These are phyloP conservation scores for Jaculus jaculus DNA, from an alignment of 2,113 vertebrate genomes.

Conservation along the genomic window DNA sequence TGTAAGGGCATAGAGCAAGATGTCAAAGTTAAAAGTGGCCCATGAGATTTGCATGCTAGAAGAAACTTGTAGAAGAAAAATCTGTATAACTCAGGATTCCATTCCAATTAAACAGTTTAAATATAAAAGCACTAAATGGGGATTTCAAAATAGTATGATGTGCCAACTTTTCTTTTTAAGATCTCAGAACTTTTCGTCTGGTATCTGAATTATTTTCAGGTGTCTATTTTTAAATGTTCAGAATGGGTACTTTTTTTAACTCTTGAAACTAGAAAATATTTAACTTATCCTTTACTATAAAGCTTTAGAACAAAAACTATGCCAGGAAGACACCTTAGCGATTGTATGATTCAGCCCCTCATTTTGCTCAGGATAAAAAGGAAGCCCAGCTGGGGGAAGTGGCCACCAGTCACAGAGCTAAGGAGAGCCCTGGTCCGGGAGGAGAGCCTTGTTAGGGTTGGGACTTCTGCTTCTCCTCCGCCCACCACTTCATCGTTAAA, in stretches of 20 bases:
- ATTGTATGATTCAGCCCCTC: background rate
- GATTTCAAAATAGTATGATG: slow-evolving; percentile 63
- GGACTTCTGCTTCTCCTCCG: background rate
- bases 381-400: background rate
- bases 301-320: slow-evolving; percentile 45
- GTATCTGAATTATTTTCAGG: slow-evolving; percentile 66
- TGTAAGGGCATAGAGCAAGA: background rate
- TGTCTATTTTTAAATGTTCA: slow-evolving; percentile 73
- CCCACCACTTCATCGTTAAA: background rate
- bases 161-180: slow-evolving; percentile 50
- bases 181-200: slow-evolving; percentile 67
- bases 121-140: slow-evolving; percentile 58
- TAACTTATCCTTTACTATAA: slow-evolving; percentile 62
- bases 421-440: background rate
- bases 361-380: background rate
- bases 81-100: slow-evolving; percentile 54
- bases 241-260: slow-evolving; percentile 50
- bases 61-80: slow-evolving; percentile 59
- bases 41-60: slow-evolving; percentile 21
- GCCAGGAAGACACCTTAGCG: background rate
- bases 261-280: slow-evolving; percentile 59
- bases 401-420: background rate
- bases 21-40: slow-evolving; percentile 26
- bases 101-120: slow-evolving; percentile 68
- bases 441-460: background rate